Conservation (phyloP, 2,888 invertebrate genomes). For the Asteroscopus sphinx region DNA sequence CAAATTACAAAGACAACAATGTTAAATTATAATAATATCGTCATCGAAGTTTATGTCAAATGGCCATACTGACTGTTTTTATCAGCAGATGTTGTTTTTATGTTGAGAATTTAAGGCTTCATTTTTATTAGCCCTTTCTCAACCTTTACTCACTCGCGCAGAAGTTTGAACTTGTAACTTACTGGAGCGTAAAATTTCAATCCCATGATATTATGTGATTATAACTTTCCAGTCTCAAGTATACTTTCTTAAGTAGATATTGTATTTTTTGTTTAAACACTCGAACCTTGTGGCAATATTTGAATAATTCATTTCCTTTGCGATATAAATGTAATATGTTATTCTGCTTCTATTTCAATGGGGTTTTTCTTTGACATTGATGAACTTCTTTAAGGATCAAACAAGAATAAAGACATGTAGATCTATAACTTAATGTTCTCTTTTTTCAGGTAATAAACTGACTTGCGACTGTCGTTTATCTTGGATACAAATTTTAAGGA, state of each 20-base stretch:
- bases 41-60: not conserved
- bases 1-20: not conserved
- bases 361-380: not conserved
- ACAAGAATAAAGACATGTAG: too few species aligned
- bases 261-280: conserved; percentile 30
- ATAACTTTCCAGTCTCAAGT: conserved; percentile 39
- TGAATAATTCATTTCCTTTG: conserved; percentile 35
- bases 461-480: conserved; percentile 94
- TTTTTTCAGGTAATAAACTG: conserved; percentile 93
- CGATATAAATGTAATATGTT: conserved; percentile 3
- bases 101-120: conserved; percentile 8
- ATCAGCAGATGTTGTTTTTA: conserved; percentile 17
- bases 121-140: conserved; percentile 9
- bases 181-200: conserved; percentile 43
- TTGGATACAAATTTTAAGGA: conserved; percentile 93
- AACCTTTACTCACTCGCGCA: conserved; percentile 17
- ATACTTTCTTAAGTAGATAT: conserved; percentile 36
- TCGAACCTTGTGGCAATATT: conserved; percentile 27
- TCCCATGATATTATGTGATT: conserved; percentile 53
- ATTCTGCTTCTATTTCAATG: conserved; percentile 4
- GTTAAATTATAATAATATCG: not conserved
- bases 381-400: not conserved
- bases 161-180: conserved; percentile 30
- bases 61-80: not conserved
- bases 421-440: conserved; percentile 14